Conservation (phyloP, 2,113 vertebrate genomes). For the Lagopus leucura region DNA sequence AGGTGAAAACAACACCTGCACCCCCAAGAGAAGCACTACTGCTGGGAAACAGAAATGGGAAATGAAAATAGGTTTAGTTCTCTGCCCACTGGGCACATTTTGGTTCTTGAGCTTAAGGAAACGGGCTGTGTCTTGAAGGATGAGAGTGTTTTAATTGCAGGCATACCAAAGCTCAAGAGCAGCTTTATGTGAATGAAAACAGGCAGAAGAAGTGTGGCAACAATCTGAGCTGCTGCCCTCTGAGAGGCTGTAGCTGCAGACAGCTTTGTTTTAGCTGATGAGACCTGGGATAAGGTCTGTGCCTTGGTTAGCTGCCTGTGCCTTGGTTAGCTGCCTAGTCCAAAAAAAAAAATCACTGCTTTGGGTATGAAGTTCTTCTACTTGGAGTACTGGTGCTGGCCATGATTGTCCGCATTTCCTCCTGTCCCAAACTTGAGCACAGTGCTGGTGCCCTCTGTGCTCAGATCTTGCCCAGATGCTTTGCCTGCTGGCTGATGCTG, state of each 20-base stretch:
- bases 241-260: conserved; percentile 20
- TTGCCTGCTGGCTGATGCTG: not conserved
- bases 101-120: not conserved
- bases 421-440: not conserved
- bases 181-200: conserved; percentile 16
- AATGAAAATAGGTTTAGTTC: not conserved
- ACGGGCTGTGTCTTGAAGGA: not conserved
- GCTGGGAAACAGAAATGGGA: not conserved
- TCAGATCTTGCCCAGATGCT: not conserved
- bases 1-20: not conserved
- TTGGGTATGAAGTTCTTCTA: not conserved
- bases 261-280: conserved; percentile 18
- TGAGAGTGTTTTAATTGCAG: conserved; percentile 1
- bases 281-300: not conserved
- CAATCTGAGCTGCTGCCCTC: not conserved
- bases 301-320: not conserved
- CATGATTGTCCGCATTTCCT: not conserved
- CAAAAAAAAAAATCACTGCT: not conserved
- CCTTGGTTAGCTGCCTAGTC: not conserved
- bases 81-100: not conserved
- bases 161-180: not conserved
- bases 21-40: not conserved
- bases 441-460: not conserved
- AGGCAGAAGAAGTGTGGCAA: conserved; percentile 17
- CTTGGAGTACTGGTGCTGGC: not conserved